Evolutionary conservation across 2,113 vertebrate species (phyloP).

Genomic region (Aplodontia rufa): DNA sequence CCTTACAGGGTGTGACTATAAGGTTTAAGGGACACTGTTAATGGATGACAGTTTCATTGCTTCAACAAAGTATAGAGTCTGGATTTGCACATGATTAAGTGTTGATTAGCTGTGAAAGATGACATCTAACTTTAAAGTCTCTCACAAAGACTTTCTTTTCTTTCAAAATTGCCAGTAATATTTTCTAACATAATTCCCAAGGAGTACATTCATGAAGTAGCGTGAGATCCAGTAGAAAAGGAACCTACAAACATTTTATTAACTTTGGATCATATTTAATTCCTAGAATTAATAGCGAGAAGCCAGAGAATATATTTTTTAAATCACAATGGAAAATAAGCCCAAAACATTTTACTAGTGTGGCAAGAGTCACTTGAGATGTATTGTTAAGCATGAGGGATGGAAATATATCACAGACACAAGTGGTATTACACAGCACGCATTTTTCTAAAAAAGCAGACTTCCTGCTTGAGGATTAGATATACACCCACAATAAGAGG

Average conservation of each 20-base stretch:
- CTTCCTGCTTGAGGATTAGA: slow-evolving; percentile 72
- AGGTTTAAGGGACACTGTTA: not conserved
- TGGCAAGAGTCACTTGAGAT: slow-evolving; percentile 69
- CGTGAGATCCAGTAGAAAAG: not conserved
- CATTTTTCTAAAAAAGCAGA: slow-evolving; percentile 72
- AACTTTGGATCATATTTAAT: slow-evolving; percentile 31
- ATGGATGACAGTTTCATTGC: not conserved
- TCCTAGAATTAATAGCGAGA: slow-evolving; percentile 58
- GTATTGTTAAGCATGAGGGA: slow-evolving; percentile 65
- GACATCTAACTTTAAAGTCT: not conserved
- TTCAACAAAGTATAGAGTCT: not conserved
- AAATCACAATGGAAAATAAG: slow-evolving; percentile 65
- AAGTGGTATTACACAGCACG: slow-evolving; percentile 55
- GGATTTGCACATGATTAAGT: not conserved
- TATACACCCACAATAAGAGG: slow-evolving; percentile 72
- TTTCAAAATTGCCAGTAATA: slow-evolving; percentile 18
- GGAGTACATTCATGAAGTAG: not conserved
- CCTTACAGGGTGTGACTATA: not conserved
- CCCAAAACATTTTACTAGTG: slow-evolving; percentile 61
- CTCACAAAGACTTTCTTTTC: not conserved
- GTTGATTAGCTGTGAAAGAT: not conserved
- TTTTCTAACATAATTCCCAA: slow-evolving; percentile 23
- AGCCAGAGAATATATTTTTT: slow-evolving; percentile 54
- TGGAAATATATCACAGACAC: slow-evolving; percentile 66
- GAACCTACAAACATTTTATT: not conserved